phyloP scores from a whole-genome alignment of 2,888 invertebrate genomes.

The Rhimphoctona megacephalus region DNA sequence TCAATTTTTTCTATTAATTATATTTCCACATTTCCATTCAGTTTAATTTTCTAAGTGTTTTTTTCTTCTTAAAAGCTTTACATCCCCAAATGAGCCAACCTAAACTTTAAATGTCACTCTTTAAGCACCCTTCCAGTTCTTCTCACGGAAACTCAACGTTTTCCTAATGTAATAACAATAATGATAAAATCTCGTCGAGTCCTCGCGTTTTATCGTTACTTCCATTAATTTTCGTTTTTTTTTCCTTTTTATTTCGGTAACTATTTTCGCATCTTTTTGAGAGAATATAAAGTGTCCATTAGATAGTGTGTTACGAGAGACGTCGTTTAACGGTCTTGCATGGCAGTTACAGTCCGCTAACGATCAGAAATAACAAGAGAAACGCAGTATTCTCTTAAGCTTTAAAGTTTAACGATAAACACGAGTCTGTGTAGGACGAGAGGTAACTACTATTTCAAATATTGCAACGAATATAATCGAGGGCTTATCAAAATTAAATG shows the following conservation, averaged over 20 bases:
- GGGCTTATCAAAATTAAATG: neutral
- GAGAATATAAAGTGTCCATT: neutral
- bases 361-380: constrained; percentile 22
- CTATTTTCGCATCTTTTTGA: constrained; percentile 1
- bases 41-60: neutral
- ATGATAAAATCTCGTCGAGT: constrained; percentile 22
- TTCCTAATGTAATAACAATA: constrained; percentile 2
- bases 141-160: constrained; percentile 11
- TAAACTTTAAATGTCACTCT: neutral
- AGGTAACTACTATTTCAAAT: neutral
- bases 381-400: constrained; percentile 11
- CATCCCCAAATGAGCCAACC: neutral
- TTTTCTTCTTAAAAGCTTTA: neutral
- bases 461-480: neutral
- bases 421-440: neutral
- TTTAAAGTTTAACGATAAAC: constrained; percentile 39
- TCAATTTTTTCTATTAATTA: neutral
- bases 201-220: neutral
- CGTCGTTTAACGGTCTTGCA: neutral
- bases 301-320: constrained; percentile 20
- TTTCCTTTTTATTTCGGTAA: neutral
- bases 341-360: constrained; percentile 41
- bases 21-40: neutral
- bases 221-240: neutral
- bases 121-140: neutral